Evolutionary conservation across 2,113 vertebrate species (phyloP).

Genomic region (Ia io): DNA sequence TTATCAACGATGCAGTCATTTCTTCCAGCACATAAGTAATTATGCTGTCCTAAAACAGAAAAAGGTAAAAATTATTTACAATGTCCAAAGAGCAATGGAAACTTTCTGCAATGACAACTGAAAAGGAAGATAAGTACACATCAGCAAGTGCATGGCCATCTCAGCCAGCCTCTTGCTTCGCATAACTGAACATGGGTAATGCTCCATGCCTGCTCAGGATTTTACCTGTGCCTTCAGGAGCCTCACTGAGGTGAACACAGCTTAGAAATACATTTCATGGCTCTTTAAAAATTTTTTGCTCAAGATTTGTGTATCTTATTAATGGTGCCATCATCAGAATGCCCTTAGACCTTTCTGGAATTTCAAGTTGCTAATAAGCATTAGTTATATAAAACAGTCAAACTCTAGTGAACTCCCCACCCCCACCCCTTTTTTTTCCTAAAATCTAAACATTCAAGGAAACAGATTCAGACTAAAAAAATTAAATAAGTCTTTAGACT

Average conservation of each 20-base stretch:
- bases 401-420: not conserved
- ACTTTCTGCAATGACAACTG: not conserved
- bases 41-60: conserved; percentile 91
- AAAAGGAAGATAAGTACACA: not conserved
- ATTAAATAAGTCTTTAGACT: not conserved
- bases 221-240: not conserved
- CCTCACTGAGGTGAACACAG: not conserved
- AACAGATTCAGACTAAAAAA: not conserved
- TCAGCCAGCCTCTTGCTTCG: not conserved
- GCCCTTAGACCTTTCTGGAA: not conserved
- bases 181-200: not conserved
- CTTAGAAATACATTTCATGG: not conserved
- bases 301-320: conserved; percentile 16
- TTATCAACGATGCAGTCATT: conserved; percentile 99
- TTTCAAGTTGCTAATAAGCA: not conserved
- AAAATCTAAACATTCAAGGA: not conserved
- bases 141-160: not conserved
- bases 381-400: not conserved
- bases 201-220: not conserved
- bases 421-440: not conserved
- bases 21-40: conserved; percentile 97
- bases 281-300: not conserved
- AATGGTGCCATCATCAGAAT: not conserved
- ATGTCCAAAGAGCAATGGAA: not conserved
- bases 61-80: not conserved